Base-by-base conservation (phyloP, 2,888 invertebrate genomes). In the Bruchidius siliquastri region DNA sequence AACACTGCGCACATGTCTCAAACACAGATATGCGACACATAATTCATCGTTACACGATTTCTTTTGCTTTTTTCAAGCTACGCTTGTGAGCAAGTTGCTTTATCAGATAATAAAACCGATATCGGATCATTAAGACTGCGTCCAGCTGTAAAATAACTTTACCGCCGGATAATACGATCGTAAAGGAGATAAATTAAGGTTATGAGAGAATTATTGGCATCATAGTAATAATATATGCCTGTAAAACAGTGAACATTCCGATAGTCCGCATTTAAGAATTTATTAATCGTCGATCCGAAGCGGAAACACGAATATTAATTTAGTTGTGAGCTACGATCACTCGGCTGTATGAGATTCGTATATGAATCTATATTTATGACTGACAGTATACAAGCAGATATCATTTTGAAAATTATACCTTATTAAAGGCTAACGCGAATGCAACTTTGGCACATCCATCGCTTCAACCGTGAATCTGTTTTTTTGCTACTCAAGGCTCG, bases 231-330 rank as follows among this genome's bases (percentile, higher is more conserved):
- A 49, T 49, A 49, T 49, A 49, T 49, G 49, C 49, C 49, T 49
- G 49, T 49, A 49, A 49, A 49, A 49, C 49, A 77, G 78, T 78
- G 77, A 77, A 78, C 76, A 77, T 74, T 77, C 74, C 75, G 76
- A 76, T 75, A 72, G 77, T 75, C 77, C 74, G 74, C 74, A 75
- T 70, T 76, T 76, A 76, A 77, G 77, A 78, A 80, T 80, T 80
- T 80, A 80, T 80, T 80, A 79, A 79, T 80, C 78, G 77, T 72
- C 75, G 72, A 73, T 13, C 75, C 75, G 74, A 75, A 77, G 72
- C 75, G 76, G 76, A 78, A 78, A 82, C 79, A 80, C 79, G 80
- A 78, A 80, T 80, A 79, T 82, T 82, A 81, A 82, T 82, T 82
- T 79, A 81, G 80, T 81, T 49, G 49, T 49, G 49, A 80, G 79